Base-by-base conservation (phyloP, 2,797 vertebrate species). In the Pangasius djambal region DNA sequence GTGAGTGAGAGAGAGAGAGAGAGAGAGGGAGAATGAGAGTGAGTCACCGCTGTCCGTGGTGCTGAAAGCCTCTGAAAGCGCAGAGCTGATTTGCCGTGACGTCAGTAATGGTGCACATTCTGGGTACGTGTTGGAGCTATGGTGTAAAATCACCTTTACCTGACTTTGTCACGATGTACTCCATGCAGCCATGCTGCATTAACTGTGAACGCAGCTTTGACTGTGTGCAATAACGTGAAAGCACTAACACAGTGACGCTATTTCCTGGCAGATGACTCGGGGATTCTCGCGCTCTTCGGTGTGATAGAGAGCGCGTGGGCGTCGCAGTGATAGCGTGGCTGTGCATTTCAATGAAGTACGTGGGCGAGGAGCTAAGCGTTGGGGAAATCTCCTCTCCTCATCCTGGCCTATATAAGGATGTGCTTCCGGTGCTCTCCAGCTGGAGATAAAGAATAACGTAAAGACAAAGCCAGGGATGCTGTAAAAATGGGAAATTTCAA, bases 11-110 rank as follows among this genome's bases (percentile, higher is more conserved):
- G 65, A 57, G 22, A 34, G 55, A n/a, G 20, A 7, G n/a, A 16
- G n/a, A 28, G 61, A 13, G 77, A 6, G 18, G n/a, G 2, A 9
- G 75, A 74, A 20, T 34, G 55, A 15, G n/a, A 6, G 78, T 92
- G 91, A 91, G 87, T 90, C 90, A 92, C 70, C 59, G 93, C 96
- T 97, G 93, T 95, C 96, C 95, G 16, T 83, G 95, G 96, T 96
- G 89, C 96, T 96, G 96, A 96, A 96, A 88, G 28, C 25, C 9
- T 7, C 59, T 70, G 70, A 16, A 16, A 50, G 75, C 65, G 50
- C 52, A 20, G 83, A 75, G 37, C 55, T 55, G n/a, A 69, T 89
- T 25, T 50, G 78, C 65, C 8, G 61, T 92, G 91, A 92, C 91
- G 91, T 88, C 84, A 90, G 0, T 52, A 16, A 65, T 89, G 31